Percentiles rank a stretch among this genome's conserved stretches.
Conservation (phyloP, 2,113 vertebrate genomes). For the Nansenia antarctica region DNA sequence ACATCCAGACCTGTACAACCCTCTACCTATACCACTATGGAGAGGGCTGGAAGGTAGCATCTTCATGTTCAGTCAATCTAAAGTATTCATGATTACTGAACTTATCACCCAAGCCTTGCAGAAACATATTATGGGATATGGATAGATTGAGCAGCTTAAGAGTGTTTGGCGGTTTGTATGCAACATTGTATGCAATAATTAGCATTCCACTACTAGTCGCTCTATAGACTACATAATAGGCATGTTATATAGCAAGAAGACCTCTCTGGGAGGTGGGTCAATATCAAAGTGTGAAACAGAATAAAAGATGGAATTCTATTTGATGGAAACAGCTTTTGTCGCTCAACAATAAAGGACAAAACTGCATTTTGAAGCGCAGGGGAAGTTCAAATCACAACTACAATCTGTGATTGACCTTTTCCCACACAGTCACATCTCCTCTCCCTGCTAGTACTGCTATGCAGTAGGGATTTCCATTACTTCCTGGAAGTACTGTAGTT, state of each 20-base stretch:
- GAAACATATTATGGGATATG: too few relatives aligned
- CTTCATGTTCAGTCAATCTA: not conserved
- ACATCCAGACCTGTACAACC: too few relatives aligned
- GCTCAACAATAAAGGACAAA: conserved; percentile 30
- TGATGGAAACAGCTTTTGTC: conserved; percentile 13
- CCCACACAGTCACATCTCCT: not conserved
- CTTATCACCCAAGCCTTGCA: too few relatives aligned
- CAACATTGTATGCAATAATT: too few relatives aligned
- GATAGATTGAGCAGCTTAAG: too few relatives aligned
- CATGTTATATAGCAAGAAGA: too few relatives aligned
- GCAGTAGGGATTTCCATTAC: not conserved
- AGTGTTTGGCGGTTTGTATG: too few relatives aligned
- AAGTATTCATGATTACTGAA: too few relatives aligned
- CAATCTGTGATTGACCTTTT: not conserved
- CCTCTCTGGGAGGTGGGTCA: conserved; percentile 7
- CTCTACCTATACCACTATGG: conserved; percentile 27
- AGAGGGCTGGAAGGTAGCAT: conserved; percentile 17
- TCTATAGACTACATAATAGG: too few relatives aligned
- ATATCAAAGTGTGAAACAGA: not conserved
- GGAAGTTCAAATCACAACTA: not conserved
- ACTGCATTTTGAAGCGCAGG: not conserved
- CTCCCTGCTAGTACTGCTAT: not conserved
- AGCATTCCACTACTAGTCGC: too few relatives aligned
- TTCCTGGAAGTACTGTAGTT: conserved; percentile 14
- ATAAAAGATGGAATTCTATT: not conserved